Percentiles rank a stretch among this genome's conserved stretches.
Conservation (phyloP, 2,797 vertebrate species). For the Gobionotothen gibberifrons region DNA sequence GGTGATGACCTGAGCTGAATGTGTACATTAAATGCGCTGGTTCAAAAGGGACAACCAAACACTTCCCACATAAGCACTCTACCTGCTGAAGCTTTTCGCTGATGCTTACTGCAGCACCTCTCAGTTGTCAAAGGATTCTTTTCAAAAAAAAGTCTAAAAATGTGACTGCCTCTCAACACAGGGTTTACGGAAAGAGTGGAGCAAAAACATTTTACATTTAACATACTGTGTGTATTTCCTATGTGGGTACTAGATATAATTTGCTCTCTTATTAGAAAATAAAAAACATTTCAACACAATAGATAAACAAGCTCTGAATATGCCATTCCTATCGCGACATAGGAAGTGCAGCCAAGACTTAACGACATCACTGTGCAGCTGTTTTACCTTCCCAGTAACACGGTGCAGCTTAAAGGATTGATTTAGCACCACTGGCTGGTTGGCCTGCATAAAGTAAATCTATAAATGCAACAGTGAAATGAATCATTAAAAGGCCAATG, state of each 20-base stretch:
- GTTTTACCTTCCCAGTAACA: conserved; percentile 38
- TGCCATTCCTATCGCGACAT: background rate
- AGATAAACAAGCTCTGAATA: background rate
- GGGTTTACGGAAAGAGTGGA: too few relatives aligned
- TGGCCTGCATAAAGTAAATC: conserved; percentile 51
- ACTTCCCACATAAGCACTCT: conserved; percentile 47
- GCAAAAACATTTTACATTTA: too few relatives aligned
- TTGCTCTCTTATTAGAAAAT: background rate
- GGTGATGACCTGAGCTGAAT: background rate
- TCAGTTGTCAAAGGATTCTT: background rate
- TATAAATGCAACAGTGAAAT: conserved; percentile 62
- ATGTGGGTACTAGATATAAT: too few relatives aligned
- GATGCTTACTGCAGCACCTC: conserved; percentile 33
- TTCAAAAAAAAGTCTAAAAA: background rate
- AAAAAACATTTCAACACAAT: too few relatives aligned
- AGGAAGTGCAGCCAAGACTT: background rate
- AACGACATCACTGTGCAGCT: conserved; percentile 13
- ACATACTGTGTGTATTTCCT: too few relatives aligned
- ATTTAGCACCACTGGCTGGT: conserved; percentile 45
- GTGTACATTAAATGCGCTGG: background rate
- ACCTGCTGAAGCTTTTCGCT: conserved; percentile 42
- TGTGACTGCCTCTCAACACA: too few relatives aligned
- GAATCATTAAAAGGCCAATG: conserved; percentile 56
- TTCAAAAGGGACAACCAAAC: conserved; percentile 22
- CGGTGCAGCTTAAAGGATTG: conserved; percentile 23